Evolutionary conservation across 92 coral and sea anemone genomes (phyloP).

Genomic region (Phenganax stokvisi): DNA sequence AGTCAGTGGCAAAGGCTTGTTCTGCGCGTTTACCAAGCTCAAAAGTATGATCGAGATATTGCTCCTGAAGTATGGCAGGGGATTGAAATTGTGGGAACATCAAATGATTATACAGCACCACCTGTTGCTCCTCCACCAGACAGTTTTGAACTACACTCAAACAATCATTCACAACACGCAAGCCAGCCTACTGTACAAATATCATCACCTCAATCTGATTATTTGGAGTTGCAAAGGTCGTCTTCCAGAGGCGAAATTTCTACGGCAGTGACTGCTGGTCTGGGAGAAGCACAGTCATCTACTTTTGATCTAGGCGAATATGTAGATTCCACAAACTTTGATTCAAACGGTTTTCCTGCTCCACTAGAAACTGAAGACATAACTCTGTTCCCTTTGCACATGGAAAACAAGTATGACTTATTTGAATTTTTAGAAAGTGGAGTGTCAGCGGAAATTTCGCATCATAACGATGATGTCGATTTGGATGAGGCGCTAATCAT

Average conservation of each 20-base stretch:
- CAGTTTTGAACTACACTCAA: not conserved
- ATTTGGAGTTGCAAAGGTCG: not conserved
- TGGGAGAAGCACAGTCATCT: not conserved
- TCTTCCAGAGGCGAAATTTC: not conserved
- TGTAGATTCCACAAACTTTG: not conserved
- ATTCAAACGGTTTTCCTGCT: not conserved
- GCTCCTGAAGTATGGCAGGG: slow-evolving; percentile 47
- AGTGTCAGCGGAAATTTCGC: not conserved
- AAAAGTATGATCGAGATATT: slow-evolving; percentile 48
- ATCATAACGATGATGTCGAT: not conserved
- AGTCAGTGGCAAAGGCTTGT: slow-evolving; percentile 83
- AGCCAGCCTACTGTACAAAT: not conserved
- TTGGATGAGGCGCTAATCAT: slow-evolving; percentile 43
- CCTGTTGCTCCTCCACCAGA: slow-evolving; percentile 36
- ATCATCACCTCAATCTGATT: not conserved
- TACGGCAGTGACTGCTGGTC: not conserved
- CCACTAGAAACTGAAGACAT: not conserved
- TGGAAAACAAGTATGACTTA: slow-evolving; percentile 5
- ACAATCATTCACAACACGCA: not conserved
- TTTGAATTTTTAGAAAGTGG: slow-evolving; percentile 7
- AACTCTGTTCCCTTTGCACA: not conserved
- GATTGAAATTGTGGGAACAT: slow-evolving; percentile 12
- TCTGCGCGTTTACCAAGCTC: slow-evolving; percentile 78
- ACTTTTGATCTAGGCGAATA: no score
- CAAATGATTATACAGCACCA: slow-evolving; percentile 20